These are phyloP conservation scores for Dasyprocta punctata DNA, from an alignment of 2,113 vertebrate species.

Conservation along the genomic window DNA sequence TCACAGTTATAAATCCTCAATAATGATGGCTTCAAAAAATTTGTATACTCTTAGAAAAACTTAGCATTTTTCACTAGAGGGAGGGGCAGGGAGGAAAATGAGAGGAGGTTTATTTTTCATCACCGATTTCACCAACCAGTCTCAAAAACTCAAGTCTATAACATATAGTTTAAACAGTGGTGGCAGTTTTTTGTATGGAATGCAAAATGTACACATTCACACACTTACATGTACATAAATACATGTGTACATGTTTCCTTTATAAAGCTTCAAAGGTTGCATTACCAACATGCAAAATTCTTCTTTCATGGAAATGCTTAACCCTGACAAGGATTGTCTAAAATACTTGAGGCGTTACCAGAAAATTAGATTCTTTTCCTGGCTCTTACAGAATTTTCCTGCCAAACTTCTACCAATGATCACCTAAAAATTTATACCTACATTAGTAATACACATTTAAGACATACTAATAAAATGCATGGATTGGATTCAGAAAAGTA, in stretches of 20 bases:
- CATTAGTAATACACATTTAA: constrained; percentile 66
- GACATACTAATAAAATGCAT: constrained; percentile 64
- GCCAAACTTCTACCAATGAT: constrained; percentile 52
- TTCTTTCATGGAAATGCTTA: constrained; percentile 79
- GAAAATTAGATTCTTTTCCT: constrained; percentile 76
- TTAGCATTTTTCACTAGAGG: constrained; percentile 70
- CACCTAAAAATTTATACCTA: constrained; percentile 60
- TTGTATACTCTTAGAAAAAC: constrained; percentile 64
- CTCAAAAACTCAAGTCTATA: constrained; percentile 84
- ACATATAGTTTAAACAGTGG: constrained; percentile 86
- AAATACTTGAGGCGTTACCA: constrained; percentile 78
- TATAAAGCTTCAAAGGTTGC: constrained; percentile 83
- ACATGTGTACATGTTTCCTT: constrained; percentile 85
- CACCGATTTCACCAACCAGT: constrained; percentile 79
- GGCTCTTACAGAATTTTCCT: constrained; percentile 70
- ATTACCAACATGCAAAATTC: constrained; percentile 87
- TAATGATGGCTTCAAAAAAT: constrained; percentile 79
- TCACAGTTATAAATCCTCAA: constrained; percentile 75
- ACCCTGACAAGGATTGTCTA: constrained; percentile 87
- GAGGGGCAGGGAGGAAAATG: constrained; percentile 34
- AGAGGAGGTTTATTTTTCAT: constrained; percentile 66
- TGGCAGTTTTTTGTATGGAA: constrained; percentile 81
- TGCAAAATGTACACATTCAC: constrained; percentile 79
- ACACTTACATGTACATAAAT: constrained; percentile 84
- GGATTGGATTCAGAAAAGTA: constrained; percentile 70